Percentiles rank a stretch among this genome's conserved stretches.
Evolutionary conservation across 2,797 vertebrate genomes (phyloP).

Genomic region (Gobionotothen gibberifrons): DNA sequence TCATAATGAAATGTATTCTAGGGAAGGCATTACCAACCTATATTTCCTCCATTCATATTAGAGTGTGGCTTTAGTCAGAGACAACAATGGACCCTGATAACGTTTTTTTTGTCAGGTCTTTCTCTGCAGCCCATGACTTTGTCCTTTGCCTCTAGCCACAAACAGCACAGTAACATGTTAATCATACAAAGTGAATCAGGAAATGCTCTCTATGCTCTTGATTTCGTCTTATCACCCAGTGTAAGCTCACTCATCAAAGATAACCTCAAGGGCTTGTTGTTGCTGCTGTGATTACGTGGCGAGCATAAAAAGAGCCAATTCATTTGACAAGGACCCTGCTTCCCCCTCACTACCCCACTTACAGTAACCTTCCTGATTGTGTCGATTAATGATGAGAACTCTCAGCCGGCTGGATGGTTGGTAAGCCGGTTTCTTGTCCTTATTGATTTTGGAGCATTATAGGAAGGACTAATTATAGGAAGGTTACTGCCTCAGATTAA

Average conservation of each 20-base stretch:
- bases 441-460: slow-evolving; percentile 21
- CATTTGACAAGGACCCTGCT: slow-evolving; percentile 45
- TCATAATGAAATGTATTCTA: not conserved
- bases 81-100: not conserved
- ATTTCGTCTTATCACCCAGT: slow-evolving; percentile 26
- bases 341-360: slow-evolving; percentile 35
- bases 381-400: slow-evolving; percentile 63
- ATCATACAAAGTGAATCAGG: slow-evolving; percentile 23
- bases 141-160: not conserved
- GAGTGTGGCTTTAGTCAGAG: not conserved
- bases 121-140: not conserved
- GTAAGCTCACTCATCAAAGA: slow-evolving; percentile 38
- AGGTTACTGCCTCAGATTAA: not conserved
- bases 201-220: slow-evolving; percentile 5
- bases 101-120: not conserved
- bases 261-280: slow-evolving; percentile 40
- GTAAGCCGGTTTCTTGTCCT: slow-evolving; percentile 1
- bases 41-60: not conserved
- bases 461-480: not conserved
- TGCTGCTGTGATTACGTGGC: slow-evolving; percentile 45
- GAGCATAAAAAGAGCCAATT: slow-evolving; percentile 53
- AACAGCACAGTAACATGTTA: not conserved
- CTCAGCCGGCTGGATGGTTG: slow-evolving; percentile 16
- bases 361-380: slow-evolving; percentile 63
- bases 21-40: not conserved